These are phyloP conservation scores for Gymnocephalus cernua DNA, from an alignment of 2,113 vertebrate genomes.

Conservation along the genomic window DNA sequence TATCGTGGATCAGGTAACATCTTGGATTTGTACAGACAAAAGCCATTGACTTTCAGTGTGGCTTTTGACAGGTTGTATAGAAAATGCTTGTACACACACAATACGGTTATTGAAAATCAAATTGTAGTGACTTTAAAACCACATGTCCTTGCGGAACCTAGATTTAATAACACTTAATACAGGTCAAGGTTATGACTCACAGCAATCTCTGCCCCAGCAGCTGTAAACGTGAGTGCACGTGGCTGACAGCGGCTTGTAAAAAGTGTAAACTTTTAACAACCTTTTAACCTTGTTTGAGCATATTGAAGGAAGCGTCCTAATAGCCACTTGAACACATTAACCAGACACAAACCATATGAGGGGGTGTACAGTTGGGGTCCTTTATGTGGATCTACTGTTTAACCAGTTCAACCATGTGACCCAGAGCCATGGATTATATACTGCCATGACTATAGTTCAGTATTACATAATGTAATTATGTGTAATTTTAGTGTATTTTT, in stretches of 20 bases:
- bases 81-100: not conserved
- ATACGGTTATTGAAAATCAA: not conserved
- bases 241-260: conserved; percentile 69
- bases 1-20: conserved; percentile 6
- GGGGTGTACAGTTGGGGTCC: conserved; percentile 13
- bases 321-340: conserved; percentile 79
- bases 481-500: no score
- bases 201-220: conserved; percentile 7
- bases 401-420: conserved; percentile 10
- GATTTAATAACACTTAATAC: conserved; percentile 3
- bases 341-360: conserved; percentile 72
- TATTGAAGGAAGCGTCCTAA: conserved; percentile 77
- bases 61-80: not conserved
- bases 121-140: not conserved
- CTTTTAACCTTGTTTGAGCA: conserved; percentile 69
- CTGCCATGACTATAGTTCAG: not conserved
- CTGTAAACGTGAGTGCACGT: conserved; percentile 28
- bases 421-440: not conserved
- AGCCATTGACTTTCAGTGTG: not conserved
- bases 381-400: not conserved
- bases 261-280: conserved; percentile 64
- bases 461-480: not conserved
- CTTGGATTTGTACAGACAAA: not conserved
- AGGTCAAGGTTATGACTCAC: conserved; percentile 63
- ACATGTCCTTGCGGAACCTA: not conserved